phyloP scores from a whole-genome alignment of 92 coral and sea anemone genomes.

The Bergia puertoricense region DNA sequence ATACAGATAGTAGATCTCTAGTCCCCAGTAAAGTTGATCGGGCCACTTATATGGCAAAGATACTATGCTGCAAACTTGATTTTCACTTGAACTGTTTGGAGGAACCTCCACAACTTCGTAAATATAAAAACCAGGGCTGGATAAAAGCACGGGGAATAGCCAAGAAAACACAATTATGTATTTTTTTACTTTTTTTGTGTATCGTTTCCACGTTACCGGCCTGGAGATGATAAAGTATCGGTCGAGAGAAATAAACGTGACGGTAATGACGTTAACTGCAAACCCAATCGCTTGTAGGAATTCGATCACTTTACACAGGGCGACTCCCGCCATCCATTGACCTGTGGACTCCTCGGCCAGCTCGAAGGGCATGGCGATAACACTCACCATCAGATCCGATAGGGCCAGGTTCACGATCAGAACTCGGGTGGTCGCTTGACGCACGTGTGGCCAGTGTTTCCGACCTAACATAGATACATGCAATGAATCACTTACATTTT shows the following conservation, averaged over 20 bases:
- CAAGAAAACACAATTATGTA: slow-evolving; percentile 60
- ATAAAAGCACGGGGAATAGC: slow-evolving; percentile 49
- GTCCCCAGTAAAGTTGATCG: slow-evolving; percentile 58
- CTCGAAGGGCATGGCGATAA: neutral
- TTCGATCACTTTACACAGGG: slow-evolving; percentile 62
- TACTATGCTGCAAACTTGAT: slow-evolving; percentile 48
- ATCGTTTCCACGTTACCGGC: slow-evolving; percentile 56
- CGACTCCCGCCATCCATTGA: slow-evolving; percentile 59
- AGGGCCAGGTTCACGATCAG: slow-evolving; percentile 16
- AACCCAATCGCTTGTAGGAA: slow-evolving; percentile 59
- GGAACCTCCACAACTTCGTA: slow-evolving; percentile 28
- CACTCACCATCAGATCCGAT: neutral
- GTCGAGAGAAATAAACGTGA: slow-evolving; percentile 71
- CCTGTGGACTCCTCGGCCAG: neutral
- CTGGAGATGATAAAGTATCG: slow-evolving; percentile 65
- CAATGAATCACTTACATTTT: too few species aligned
- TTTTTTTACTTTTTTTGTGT: slow-evolving; percentile 40
- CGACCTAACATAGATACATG: neutral
- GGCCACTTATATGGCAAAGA: slow-evolving; percentile 58
- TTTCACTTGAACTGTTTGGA: neutral
- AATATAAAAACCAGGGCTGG: slow-evolving; percentile 56
- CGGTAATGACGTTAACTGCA: slow-evolving; percentile 60
- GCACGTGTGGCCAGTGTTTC: slow-evolving; percentile 18
- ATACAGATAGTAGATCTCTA: slow-evolving; percentile 47
- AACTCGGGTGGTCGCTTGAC: slow-evolving; percentile 19